Evolutionary conservation across 2,113 vertebrate genomes (phyloP), one percentile per base, ranked within the genome.

Genomic region (Bubalus kerabau): DNA sequence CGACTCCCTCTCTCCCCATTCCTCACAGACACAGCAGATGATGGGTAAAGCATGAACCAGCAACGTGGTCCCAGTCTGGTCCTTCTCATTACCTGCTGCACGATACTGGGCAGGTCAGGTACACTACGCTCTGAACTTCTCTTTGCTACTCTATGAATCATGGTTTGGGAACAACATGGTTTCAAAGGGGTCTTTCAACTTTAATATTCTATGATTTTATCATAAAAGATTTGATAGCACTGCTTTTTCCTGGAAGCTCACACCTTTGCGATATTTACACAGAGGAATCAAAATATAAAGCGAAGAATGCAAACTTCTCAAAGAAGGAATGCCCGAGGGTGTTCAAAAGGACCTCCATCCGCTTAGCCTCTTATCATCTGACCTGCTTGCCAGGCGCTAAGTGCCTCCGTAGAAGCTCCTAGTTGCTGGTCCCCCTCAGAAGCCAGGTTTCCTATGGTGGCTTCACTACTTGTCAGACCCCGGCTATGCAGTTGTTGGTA

Each of bases 361-460:
- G 2, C 7, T 21, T 2, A 32, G 54, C 50, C 50, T 57, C 48
- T 56, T 5, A 30, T 48, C 6, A 4, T 15, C 52, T 19, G 74
- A 76, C 40, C 83, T 28, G 19, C 56, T 80, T 28, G 9, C 74
- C 50, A 56, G 64, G 9, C 0, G 3, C 67, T 3, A 17, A 32
- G 10, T 8, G 83, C 30, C 78, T 60, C 4, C 2, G 16, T 0
- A 4, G 48, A 56, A 17, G 54, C 50, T 6, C 59, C 36, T 0
- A 0, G 21, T 12, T 10, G 52, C 15, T 64, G 1, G 1, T 4
- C 3, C 5, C 7, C 43, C 21, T n/a, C 6, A 74, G 28, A 82
- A 40, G 1, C 60, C 28, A 36, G 54, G 1, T 13, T 67, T 67
- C 60, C 23, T 7, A 0, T 6, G 2, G 0, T 24, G 6, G 5